These are phyloP conservation scores for Aphidius ervi DNA, from an alignment of 1,140 invertebrate genomes.

Conservation along the genomic window DNA sequence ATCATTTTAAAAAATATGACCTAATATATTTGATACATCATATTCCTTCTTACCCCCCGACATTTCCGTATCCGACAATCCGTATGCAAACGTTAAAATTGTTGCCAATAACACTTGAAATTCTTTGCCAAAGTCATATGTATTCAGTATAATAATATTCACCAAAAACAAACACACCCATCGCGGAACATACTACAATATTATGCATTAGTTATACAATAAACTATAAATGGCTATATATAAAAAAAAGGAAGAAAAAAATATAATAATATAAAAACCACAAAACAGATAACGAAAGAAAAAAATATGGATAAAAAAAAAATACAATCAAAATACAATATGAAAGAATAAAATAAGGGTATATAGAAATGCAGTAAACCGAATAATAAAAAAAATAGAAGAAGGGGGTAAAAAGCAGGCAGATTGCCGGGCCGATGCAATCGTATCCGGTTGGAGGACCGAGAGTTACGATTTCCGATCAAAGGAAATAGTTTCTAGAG, in stretches of 20 bases:
- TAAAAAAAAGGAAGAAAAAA: background rate
- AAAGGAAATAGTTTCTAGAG: constrained; percentile 13
- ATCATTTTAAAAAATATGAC: too few relatives aligned
- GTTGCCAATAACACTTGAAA: constrained; percentile 6
- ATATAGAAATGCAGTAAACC: too few relatives aligned
- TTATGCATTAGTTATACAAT: constrained; percentile 3
- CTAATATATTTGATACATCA: too few relatives aligned
- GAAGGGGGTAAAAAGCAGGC: constrained; percentile 5
- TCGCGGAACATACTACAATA: background rate
- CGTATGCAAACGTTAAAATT: constrained; percentile 8
- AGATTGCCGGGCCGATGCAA: constrained; percentile 7
- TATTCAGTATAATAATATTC: background rate
- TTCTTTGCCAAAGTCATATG: constrained; percentile 8
- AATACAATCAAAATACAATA: too few relatives aligned
- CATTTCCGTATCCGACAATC: background rate
- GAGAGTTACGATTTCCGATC: constrained; percentile 14
- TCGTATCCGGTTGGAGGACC: constrained; percentile 1
- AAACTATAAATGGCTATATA: background rate
- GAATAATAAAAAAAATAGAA: too few relatives aligned
- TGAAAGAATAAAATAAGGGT: too few relatives aligned
- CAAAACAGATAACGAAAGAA: background rate
- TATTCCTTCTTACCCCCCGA: background rate
- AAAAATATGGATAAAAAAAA: background rate
- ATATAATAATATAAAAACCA: background rate
- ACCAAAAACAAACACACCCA: background rate